These are phyloP conservation scores for Takifugu flavidus DNA, from an alignment of 2,113 vertebrate species.

Conservation along the genomic window DNA sequence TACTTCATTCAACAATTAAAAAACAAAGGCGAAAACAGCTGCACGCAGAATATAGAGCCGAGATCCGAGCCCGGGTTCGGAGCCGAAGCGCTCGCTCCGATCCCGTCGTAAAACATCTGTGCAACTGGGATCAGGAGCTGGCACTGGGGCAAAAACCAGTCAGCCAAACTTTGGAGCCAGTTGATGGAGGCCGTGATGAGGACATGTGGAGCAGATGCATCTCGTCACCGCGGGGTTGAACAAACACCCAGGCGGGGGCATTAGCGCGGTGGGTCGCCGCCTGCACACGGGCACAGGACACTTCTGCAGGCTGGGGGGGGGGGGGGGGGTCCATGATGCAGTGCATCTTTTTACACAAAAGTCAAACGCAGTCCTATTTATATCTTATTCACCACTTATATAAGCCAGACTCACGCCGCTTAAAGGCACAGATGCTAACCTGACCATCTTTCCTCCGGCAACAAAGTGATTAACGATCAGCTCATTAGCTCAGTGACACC, in stretches of 20 bases:
- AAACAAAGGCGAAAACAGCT: constrained; percentile 33
- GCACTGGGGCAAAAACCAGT: too few species aligned
- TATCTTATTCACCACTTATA: constrained; percentile 11
- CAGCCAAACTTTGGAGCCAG: background rate
- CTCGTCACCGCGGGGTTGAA: constrained; percentile 40
- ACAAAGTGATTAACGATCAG: too few species aligned
- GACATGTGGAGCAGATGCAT: constrained; percentile 21
- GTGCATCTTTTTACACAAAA: constrained; percentile 12
- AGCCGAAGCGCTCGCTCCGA: constrained; percentile 35
- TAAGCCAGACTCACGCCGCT: constrained; percentile 10
- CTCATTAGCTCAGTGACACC: too few species aligned
- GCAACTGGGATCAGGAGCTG: too few species aligned
- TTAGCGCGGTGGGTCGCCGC: constrained; percentile 24
- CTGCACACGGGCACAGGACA: constrained; percentile 46
- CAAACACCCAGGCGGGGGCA: constrained; percentile 55
- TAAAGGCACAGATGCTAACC: too few species aligned
- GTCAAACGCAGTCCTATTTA: background rate
- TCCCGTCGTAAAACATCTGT: background rate
- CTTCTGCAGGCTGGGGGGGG: constrained; percentile 33
- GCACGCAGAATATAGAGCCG: constrained; percentile 26
- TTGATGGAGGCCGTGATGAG: constrained; percentile 22
- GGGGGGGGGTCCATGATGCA: constrained; percentile 2
- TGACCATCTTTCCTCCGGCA: too few species aligned
- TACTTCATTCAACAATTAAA: constrained; percentile 25
- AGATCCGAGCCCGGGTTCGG: constrained; percentile 14